Conservation (phyloP, 2,888 invertebrate species). For the Drosophila greeni region DNA sequence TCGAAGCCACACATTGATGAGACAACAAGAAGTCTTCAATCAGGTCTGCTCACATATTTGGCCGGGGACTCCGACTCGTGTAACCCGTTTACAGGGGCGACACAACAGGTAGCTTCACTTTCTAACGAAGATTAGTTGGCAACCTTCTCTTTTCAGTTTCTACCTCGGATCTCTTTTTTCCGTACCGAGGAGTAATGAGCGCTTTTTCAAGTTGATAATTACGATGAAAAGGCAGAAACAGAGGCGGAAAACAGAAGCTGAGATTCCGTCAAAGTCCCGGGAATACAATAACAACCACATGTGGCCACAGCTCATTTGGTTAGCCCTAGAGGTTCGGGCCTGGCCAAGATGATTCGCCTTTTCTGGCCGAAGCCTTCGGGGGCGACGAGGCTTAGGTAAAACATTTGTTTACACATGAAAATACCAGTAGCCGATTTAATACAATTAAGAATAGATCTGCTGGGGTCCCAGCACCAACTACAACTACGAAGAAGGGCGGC, state of each 20-base stretch:
- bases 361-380: conserved; percentile 36
- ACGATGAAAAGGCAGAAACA: conserved; percentile 64
- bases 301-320: conserved; percentile 65
- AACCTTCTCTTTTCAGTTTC: conserved; percentile 35
- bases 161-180: conserved; percentile 12
- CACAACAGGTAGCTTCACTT: conserved; percentile 54
- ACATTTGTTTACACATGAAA: conserved; percentile 68
- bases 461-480: conserved; percentile 8
- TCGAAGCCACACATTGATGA: conserved; percentile 22
- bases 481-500: conserved; percentile 16
- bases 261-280: conserved; percentile 12
- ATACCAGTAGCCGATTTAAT: conserved; percentile 69
- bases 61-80: conserved; percentile 26
- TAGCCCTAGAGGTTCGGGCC: conserved; percentile 38
- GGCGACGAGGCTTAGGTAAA: conserved; percentile 59
- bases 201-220: conserved; percentile 70
- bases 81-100: conserved; percentile 47
- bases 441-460: conserved; percentile 50
- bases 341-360: conserved; percentile 51
- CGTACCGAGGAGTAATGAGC: conserved; percentile 54
- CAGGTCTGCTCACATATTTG: conserved; percentile 5
- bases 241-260: conserved; percentile 31
- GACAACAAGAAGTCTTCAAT: conserved; percentile 26
- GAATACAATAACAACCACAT: conserved; percentile 25
- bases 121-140: conserved; percentile 60